Percentiles rank a stretch among this genome's conserved stretches.
Conservation (phyloP, 2,888 invertebrate species). For the Melanotus villosus region DNA sequence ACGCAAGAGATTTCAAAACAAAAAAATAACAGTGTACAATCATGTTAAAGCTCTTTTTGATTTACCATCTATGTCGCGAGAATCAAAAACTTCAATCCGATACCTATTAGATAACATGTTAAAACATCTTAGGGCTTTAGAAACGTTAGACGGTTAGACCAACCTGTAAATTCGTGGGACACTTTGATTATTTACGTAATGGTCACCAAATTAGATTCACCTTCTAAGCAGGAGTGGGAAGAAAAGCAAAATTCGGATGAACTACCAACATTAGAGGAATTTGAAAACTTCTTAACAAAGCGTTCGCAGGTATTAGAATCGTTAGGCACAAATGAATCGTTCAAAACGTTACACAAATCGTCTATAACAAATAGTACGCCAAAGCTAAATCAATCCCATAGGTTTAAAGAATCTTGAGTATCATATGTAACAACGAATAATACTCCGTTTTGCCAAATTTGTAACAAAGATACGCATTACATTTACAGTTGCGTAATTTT, state of each 20-base stretch:
- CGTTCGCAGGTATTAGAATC: too few species aligned
- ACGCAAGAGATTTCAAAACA: too few species aligned
- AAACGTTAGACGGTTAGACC: not conserved
- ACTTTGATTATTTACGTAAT: not conserved
- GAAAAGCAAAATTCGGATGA: not conserved
- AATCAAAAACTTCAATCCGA: not conserved
- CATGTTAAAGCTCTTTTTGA: constrained; percentile 51
- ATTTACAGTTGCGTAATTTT: constrained; percentile 28
- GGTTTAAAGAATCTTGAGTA: too few species aligned
- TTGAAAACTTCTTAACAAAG: constrained; percentile 12
- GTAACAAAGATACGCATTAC: too few species aligned
- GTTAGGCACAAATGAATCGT: too few species aligned
- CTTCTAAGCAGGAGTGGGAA: constrained; percentile 17
- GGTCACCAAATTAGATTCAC: not conserved
- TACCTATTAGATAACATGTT: not conserved
- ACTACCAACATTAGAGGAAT: not conserved
- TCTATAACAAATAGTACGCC: too few species aligned
- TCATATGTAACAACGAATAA: too few species aligned
- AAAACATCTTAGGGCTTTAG: too few species aligned
- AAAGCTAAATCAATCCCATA: too few species aligned
- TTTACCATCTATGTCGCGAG: constrained; percentile 11
- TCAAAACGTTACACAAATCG: too few species aligned
- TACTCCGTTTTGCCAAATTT: too few species aligned
- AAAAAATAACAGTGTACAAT: constrained; percentile 47
- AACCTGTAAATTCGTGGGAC: constrained; percentile 21